A percentile compares a stretch with the other conserved stretches of the same genome.
Evolutionary conservation across 2,888 invertebrate species (phyloP).

Genomic region (Phragmatobia fuliginosa): DNA sequence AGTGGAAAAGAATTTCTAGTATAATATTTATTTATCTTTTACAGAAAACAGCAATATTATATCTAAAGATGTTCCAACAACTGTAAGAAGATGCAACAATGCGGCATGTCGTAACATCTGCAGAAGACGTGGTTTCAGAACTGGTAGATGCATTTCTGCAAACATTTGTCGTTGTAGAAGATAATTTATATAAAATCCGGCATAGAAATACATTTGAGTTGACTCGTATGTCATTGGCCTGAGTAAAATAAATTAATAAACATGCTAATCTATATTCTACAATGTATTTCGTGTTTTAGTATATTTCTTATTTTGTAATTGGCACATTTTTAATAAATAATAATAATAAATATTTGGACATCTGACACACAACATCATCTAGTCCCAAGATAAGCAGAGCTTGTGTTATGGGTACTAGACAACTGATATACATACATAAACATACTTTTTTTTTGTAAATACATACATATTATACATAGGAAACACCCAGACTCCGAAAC

Average conservation of each 20-base stretch:
- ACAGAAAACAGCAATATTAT: not conserved
- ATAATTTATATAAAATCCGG: not conserved
- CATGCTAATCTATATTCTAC: no score
- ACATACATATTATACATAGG: no score
- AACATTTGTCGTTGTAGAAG: not conserved
- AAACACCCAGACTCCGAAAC: no score
- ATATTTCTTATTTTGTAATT: no score
- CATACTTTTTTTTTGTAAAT: no score
- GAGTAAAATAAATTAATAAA: not conserved
- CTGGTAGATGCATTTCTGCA: not conserved
- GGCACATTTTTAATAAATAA: no score
- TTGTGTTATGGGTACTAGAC: no score
- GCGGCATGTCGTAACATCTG: not conserved
- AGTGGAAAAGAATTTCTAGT: not conserved
- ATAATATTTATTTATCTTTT: not conserved
- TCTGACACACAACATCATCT: no score
- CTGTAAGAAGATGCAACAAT: slow-evolving; percentile 4
- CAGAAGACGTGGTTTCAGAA: slow-evolving; percentile 7
- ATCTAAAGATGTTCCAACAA: slow-evolving; percentile 1
- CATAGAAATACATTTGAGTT: not conserved
- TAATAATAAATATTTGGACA: no score
- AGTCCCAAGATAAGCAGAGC: no score
- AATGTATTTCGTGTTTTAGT: no score
- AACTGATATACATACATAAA: no score
- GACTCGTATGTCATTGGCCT: not conserved